Evolutionary conservation across 1,140 invertebrate species (phyloP).

Genomic region (Drosophila orosa): DNA sequence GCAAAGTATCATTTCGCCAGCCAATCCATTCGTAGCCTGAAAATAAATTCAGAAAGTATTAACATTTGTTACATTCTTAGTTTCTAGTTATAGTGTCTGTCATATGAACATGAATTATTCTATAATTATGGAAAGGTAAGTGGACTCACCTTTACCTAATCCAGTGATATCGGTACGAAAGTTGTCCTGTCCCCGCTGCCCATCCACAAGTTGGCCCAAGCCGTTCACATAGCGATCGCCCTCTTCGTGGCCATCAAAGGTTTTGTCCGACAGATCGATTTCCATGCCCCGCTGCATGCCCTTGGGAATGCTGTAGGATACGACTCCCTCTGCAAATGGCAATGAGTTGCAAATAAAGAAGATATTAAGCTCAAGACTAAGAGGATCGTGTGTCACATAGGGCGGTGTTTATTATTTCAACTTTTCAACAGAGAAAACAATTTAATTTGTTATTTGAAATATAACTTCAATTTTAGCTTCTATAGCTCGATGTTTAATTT

Average conservation of each 20-base stretch:
- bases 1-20: slow-evolving; percentile 90
- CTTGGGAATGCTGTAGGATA: slow-evolving; percentile 93
- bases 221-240: slow-evolving; percentile 90
- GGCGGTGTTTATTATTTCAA: not conserved
- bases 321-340: slow-evolving; percentile 88
- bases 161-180: slow-evolving; percentile 90
- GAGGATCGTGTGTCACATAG: not conserved
- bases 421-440: not conserved
- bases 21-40: slow-evolving; percentile 94
- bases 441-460: not conserved
- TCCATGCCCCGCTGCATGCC: slow-evolving; percentile 92
- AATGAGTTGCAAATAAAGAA: slow-evolving; percentile 6
- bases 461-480: too few species aligned
- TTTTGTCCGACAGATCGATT: slow-evolving; percentile 94
- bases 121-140: not conserved
- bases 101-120: not conserved
- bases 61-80: not conserved
- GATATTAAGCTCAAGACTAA: slow-evolving; percentile 20
- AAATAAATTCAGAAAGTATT: slow-evolving; percentile 4
- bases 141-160: slow-evolving; percentile 88
- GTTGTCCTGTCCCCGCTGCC: slow-evolving; percentile 91
- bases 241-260: slow-evolving; percentile 95
- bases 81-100: too few species aligned
- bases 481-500: not conserved
- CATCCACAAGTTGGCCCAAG: slow-evolving; percentile 96